phyloP scores from a whole-genome alignment of 2,797 vertebrate species.

The Acridotheres tristis region DNA sequence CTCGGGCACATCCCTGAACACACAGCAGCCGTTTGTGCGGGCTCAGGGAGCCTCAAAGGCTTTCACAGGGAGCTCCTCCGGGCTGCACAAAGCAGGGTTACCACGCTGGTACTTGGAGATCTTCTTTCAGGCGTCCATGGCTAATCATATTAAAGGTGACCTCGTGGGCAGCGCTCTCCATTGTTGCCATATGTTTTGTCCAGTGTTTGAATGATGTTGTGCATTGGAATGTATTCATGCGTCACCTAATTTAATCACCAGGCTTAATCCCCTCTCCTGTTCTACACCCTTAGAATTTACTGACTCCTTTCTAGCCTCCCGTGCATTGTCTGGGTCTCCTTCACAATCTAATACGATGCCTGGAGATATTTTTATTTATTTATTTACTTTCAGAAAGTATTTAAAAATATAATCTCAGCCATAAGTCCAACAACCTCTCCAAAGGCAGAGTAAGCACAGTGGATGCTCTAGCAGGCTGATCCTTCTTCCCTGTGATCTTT shows the following conservation, averaged over 20 bases:
- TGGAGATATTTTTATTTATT: slow-evolving; percentile 20
- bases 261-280: slow-evolving; percentile 71
- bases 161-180: slow-evolving; percentile 74
- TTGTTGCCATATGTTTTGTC: slow-evolving; percentile 84
- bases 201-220: slow-evolving; percentile 83
- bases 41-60: slow-evolving; percentile 73
- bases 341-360: background rate
- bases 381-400: background rate
- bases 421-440: background rate
- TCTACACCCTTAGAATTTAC: slow-evolving; percentile 53
- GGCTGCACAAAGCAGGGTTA: slow-evolving; percentile 63
- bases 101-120: slow-evolving; percentile 37
- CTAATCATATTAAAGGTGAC: slow-evolving; percentile 87
- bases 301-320: slow-evolving; percentile 6
- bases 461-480: background rate
- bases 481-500: background rate
- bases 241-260: slow-evolving; percentile 82
- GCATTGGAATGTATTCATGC: slow-evolving; percentile 87
- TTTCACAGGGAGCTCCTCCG: slow-evolving; percentile 54
- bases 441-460: background rate
- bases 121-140: slow-evolving; percentile 80
- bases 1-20: slow-evolving; percentile 78
- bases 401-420: background rate
- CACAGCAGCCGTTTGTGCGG: slow-evolving; percentile 70
- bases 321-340: background rate